Evolutionary conservation across 2,888 invertebrate genomes (phyloP).

Genomic region (Erpobdella octoculata): DNA sequence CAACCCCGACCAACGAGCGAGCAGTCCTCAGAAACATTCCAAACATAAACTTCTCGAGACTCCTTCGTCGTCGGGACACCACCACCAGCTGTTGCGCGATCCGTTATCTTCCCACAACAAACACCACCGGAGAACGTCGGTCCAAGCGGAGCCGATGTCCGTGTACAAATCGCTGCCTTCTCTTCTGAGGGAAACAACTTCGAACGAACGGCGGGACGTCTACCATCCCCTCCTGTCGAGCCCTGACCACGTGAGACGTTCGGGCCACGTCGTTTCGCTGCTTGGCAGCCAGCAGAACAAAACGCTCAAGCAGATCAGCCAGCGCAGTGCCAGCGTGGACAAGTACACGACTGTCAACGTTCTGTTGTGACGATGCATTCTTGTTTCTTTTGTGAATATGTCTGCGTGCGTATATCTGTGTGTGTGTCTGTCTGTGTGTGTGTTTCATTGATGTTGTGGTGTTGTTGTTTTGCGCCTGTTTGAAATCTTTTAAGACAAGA

Average conservation of each 20-base stretch:
- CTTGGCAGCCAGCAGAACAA: not conserved
- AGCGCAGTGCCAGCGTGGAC: constrained; percentile 17
- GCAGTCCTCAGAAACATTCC: not conserved
- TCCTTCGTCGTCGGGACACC: not conserved
- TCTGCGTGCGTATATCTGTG: no score
- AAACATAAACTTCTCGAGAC: not conserved
- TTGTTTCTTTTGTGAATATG: no score
- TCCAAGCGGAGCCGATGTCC: not conserved
- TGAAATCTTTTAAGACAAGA: no score
- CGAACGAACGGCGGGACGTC: not conserved
- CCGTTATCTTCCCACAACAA: not conserved
- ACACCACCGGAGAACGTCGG: not conserved
- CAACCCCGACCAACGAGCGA: not conserved
- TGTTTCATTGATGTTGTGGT: no score
- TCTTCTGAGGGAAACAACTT: not conserved
- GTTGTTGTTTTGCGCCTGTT: no score
- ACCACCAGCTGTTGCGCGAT: not conserved
- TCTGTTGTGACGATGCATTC: no score
- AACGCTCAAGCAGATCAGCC: constrained; percentile 14
- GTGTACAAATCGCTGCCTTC: constrained; percentile 27
- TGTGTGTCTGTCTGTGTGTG: no score
- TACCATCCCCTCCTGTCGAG: not conserved
- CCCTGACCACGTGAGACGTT: not conserved
- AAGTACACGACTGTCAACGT: constrained; percentile 10
- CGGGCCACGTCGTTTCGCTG: not conserved